phyloP scores from a whole-genome alignment of 2,888 invertebrate species.

The Ceraclea dissimilis region DNA sequence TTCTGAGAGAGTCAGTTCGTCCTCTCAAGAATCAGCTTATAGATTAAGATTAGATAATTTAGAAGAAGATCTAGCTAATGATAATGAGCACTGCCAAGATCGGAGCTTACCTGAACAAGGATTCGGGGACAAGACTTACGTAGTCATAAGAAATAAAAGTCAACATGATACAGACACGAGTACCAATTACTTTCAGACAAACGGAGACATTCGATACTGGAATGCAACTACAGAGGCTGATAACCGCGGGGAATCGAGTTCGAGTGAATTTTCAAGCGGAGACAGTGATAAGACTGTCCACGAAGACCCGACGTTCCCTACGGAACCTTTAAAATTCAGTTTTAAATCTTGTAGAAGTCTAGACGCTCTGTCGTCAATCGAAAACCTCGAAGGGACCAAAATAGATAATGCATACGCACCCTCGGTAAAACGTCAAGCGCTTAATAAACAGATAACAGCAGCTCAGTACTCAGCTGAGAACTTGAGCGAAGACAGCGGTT shows the following conservation, averaged over 20 bases:
- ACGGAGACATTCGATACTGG: slow-evolving; percentile 32
- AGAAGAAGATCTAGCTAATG: slow-evolving; percentile 6
- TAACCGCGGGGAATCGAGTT: slow-evolving; percentile 33
- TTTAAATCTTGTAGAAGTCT: slow-evolving; percentile 39
- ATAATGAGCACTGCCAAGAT: slow-evolving; percentile 20
- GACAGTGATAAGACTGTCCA: slow-evolving; percentile 28
- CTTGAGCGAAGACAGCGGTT: slow-evolving; percentile 74
- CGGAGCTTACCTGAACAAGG: slow-evolving; percentile 25
- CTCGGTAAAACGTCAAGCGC: slow-evolving; percentile 29
- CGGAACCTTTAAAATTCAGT: slow-evolving; percentile 29
- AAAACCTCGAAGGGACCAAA: slow-evolving; percentile 26
- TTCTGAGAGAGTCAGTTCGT: slow-evolving; percentile 22
- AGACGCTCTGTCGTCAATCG: slow-evolving; percentile 32
- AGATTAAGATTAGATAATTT: slow-evolving; percentile 9
- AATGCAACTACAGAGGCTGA: slow-evolving; percentile 28
- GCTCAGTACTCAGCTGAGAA: slow-evolving; percentile 64
- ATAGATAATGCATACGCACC: slow-evolving; percentile 22
- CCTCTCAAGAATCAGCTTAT: slow-evolving; percentile 23
- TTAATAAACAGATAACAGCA: slow-evolving; percentile 32
- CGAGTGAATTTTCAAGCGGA: slow-evolving; percentile 41
- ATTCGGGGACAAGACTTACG: slow-evolving; percentile 27
- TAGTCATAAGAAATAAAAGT: background rate
- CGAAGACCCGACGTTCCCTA: slow-evolving; percentile 27
- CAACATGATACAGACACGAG: slow-evolving; percentile 9
- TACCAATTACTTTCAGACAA: slow-evolving; percentile 29